Conservation (phyloP, 30 jellyfish, hydroid and myxozoan species). For the Pelagia noctiluca region DNA sequence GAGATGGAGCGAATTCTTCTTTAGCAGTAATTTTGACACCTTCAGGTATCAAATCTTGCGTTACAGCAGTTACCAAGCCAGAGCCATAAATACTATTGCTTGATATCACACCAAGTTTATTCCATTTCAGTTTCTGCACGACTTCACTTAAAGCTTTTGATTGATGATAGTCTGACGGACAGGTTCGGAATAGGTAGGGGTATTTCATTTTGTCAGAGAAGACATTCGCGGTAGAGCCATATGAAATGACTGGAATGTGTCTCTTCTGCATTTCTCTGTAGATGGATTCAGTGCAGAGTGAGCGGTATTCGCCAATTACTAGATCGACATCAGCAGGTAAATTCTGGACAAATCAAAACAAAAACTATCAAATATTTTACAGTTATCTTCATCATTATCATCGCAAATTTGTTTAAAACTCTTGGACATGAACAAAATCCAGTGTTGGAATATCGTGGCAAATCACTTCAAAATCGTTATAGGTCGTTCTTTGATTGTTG, state of each 20-base stretch:
- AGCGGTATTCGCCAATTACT: constrained; percentile 85
- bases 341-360: constrained; percentile 34
- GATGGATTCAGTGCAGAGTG: constrained; percentile 76
- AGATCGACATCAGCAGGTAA: constrained; percentile 76
- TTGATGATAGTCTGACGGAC: constrained; percentile 81
- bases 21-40: constrained; percentile 46
- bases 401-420: no score
- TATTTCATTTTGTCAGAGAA: constrained; percentile 72
- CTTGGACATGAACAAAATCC: no score
- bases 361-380: not conserved
- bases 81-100: constrained; percentile 75
- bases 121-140: constrained; percentile 85
- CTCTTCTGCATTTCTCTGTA: constrained; percentile 43
- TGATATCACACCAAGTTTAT: constrained; percentile 87
- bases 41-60: constrained; percentile 16
- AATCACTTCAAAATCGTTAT: no score
- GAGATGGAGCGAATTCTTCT: constrained; percentile 60
- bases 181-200: constrained; percentile 87
- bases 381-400: no score
- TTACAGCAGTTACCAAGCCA: constrained; percentile 57
- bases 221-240: constrained; percentile 81
- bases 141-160: constrained; percentile 74
- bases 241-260: constrained; percentile 80
- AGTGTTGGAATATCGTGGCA: no score
- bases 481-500: no score